Conservation (phyloP, 2,888 invertebrate genomes). For the Ligdia adustata region DNA sequence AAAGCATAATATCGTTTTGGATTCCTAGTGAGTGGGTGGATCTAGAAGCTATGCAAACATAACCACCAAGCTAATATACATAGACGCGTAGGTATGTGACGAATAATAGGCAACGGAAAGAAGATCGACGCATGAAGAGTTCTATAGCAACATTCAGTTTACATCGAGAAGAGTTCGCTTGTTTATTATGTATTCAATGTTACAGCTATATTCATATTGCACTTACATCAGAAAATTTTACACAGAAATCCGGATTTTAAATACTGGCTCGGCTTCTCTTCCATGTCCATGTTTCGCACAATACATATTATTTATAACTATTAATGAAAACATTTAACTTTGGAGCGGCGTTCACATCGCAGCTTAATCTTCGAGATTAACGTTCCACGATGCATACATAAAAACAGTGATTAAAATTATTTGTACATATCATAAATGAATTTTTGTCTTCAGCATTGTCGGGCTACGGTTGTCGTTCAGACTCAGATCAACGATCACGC, state of each 20-base stretch:
- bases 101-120: conserved; percentile 50
- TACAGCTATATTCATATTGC: conserved; percentile 77
- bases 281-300: conserved; percentile 55
- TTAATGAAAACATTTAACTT: conserved; percentile 55
- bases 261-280: conserved; percentile 81
- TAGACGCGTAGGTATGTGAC: conserved; percentile 43
- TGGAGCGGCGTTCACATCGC: conserved; percentile 45
- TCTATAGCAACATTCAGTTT: conserved; percentile 29
- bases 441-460: conserved; percentile 37
- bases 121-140: conserved; percentile 32
- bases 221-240: conserved; percentile 70
- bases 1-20: conserved; percentile 66
- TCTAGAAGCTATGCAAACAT: conserved; percentile 67
- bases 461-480: conserved; percentile 43
- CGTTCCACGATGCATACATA: conserved; percentile 37
- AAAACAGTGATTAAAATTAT: conserved; percentile 41
- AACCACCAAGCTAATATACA: conserved; percentile 54
- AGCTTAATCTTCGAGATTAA: conserved; percentile 34
- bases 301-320: conserved; percentile 51
- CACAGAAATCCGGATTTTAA: conserved; percentile 78
- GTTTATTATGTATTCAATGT: conserved; percentile 53
- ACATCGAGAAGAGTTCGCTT: conserved; percentile 37
- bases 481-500: conserved; percentile 34
- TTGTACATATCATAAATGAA: conserved; percentile 41
- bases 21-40: conserved; percentile 57